Evolutionary conservation across 1,140 invertebrate genomes (phyloP).

Genomic region (Neomicropteryx cornuta): DNA sequence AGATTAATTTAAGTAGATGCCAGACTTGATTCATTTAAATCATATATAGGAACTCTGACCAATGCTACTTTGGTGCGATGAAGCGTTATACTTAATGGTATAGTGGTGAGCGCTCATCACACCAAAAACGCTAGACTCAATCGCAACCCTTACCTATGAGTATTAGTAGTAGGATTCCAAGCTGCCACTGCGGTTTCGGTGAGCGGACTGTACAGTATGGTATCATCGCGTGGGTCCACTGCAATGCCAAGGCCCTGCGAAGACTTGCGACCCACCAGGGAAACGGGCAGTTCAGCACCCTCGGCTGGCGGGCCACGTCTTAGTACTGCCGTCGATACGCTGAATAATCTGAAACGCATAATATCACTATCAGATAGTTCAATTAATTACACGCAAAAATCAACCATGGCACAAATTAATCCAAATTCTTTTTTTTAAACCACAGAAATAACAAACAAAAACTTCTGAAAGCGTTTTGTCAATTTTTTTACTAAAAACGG

Average conservation of each 20-base stretch:
- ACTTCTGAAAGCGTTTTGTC: no score
- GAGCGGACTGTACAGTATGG: slow-evolving; percentile 61
- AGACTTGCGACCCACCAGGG: slow-evolving; percentile 65
- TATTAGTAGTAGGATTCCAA: slow-evolving; percentile 60
- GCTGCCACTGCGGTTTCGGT: slow-evolving; percentile 65
- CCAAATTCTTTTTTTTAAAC: background rate
- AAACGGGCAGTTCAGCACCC: slow-evolving; percentile 58
- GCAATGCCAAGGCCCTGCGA: slow-evolving; percentile 66
- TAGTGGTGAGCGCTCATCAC: no score
- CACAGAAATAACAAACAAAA: no score
- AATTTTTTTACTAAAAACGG: no score
- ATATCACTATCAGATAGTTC: slow-evolving; percentile 1
- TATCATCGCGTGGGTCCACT: slow-evolving; percentile 54
- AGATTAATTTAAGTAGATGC: no score
- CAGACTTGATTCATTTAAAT: no score
- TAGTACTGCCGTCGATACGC: slow-evolving; percentile 58
- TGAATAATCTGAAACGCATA: slow-evolving; percentile 49
- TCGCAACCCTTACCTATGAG: slow-evolving; percentile 30
- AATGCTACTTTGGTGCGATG: no score
- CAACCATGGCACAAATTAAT: background rate
- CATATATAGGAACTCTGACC: no score
- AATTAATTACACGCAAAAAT: background rate
- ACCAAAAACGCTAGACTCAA: no score
- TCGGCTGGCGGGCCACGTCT: slow-evolving; percentile 55
- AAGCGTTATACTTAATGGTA: no score